phyloP scores from a whole-genome alignment of 2,797 vertebrate genomes.

The Margarornis squamiger region DNA sequence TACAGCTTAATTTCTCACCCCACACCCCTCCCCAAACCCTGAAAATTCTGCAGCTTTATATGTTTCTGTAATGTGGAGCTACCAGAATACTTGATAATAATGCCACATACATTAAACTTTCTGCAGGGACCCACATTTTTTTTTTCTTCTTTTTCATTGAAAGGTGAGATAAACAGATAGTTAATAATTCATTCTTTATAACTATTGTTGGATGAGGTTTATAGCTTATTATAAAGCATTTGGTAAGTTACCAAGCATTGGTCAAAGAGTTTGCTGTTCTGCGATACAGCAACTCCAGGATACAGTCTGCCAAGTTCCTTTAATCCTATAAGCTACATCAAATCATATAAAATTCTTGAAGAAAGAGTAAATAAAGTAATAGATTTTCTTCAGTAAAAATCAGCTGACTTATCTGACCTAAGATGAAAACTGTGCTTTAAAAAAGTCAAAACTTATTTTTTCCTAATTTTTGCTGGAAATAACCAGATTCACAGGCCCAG shows the following conservation, averaged over 20 bases:
- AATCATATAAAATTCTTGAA: background rate
- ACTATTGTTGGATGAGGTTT: background rate
- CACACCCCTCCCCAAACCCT: accelerated
- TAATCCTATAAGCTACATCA: background rate
- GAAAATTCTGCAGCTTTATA: background rate
- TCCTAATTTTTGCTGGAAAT: background rate
- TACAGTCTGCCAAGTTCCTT: background rate
- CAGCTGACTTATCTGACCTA: background rate
- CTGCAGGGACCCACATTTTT: background rate
- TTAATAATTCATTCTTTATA: background rate
- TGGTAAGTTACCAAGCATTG: background rate
- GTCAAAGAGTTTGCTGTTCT: background rate
- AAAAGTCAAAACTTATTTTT: background rate
- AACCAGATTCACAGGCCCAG: background rate
- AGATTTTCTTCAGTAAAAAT: background rate
- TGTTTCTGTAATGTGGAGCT: background rate
- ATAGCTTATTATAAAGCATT: background rate
- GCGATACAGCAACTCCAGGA: background rate
- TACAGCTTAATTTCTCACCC: background rate
- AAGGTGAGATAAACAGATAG: background rate
- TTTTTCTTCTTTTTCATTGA: background rate
- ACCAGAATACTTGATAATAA: background rate
- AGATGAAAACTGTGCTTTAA: background rate
- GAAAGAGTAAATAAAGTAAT: background rate
- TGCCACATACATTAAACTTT: background rate